Percentiles rank a stretch among this genome's conserved stretches.
phyloP scores from a whole-genome alignment of 2,797 vertebrate genomes.

The Neoniphon sammara region DNA sequence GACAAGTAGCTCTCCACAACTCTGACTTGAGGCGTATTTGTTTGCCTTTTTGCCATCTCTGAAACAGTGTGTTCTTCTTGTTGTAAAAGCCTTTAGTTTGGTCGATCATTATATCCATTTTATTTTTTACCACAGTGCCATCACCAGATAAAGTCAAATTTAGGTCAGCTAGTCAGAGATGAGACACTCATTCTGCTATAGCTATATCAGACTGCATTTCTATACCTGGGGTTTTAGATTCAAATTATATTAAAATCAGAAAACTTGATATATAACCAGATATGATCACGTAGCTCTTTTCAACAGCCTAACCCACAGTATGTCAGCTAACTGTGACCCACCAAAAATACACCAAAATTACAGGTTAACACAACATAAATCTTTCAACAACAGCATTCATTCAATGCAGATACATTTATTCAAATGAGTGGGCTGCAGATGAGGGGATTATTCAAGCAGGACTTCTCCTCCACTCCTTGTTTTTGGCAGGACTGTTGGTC shows the following conservation, averaged over 20 bases:
- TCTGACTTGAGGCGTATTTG: neutral
- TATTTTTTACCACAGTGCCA: neutral
- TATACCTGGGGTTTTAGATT: too few species aligned
- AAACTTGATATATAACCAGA: too few species aligned
- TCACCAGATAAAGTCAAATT: neutral
- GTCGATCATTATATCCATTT: neutral
- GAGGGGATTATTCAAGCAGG: slow-evolving; percentile 17
- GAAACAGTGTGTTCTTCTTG: neutral
- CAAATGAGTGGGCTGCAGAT: slow-evolving; percentile 31
- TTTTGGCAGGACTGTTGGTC: slow-evolving; percentile 7
- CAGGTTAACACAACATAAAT: too few species aligned
- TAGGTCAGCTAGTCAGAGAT: neutral
- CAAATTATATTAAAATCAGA: too few species aligned
- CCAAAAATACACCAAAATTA: too few species aligned
- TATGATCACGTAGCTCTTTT: too few species aligned
- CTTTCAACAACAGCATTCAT: too few species aligned
- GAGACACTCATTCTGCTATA: neutral
- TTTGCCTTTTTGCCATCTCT: neutral
- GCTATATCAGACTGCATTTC: too few species aligned
- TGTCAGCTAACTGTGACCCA: too few species aligned
- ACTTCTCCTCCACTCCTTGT: slow-evolving; percentile 16
- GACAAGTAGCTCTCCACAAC: slow-evolving; percentile 2
- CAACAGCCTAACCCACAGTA: too few species aligned
- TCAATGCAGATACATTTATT: too few species aligned
- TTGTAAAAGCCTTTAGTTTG: neutral